Evolutionary conservation across 2,888 invertebrate species (phyloP), one percentile per base, ranked within the genome.

Genomic region (Ligdia adustata): DNA sequence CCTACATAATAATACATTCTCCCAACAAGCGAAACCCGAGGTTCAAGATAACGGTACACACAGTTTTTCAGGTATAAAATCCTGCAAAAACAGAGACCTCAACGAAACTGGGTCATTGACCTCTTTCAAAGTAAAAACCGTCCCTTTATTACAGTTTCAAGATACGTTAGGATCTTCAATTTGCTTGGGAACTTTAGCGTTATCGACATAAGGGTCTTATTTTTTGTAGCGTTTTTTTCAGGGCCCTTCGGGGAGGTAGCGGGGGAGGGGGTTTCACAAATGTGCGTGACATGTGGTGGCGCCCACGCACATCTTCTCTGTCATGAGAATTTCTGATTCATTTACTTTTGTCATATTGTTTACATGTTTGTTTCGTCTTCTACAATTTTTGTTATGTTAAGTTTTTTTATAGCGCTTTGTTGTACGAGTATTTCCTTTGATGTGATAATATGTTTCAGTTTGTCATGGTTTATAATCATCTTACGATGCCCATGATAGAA

Each of bases 281-380:
- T 81, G 89, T 87, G 87, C 68, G 77, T 60, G 73, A 69, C 86
- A 88, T 83, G 77, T 88, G 88, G 70, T 58, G 65, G 71, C 75
- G 69, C 64, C 55, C 60, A 69, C 69, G 69, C 60, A 66, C 60
- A 66, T 68, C 57, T 57, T 59, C 61, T 68, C 70, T 71, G 73
- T 80, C 86, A 83, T 84, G 87, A 84, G 88, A 87, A 85, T 82
- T 79, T 78, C 78, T 82, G 86, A 86, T 82, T 88, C 85, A 83
- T 80, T 77, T 70, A 67, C 64, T 74, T 74, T 77, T 75, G 70
- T 72, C 66, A 62, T 72, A 68, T 71, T 57, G 54, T 66, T 55
- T 61, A 52, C 51, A 60, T n/a, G 60, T 61, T 62, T 60, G 57
- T 62, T 63, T 62, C 62, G 45, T n/a, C n/a, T n/a, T n/a, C n/a